Evolutionary conservation across 2,888 invertebrate genomes (phyloP).

Genomic region (Leistus spinibarbis): DNA sequence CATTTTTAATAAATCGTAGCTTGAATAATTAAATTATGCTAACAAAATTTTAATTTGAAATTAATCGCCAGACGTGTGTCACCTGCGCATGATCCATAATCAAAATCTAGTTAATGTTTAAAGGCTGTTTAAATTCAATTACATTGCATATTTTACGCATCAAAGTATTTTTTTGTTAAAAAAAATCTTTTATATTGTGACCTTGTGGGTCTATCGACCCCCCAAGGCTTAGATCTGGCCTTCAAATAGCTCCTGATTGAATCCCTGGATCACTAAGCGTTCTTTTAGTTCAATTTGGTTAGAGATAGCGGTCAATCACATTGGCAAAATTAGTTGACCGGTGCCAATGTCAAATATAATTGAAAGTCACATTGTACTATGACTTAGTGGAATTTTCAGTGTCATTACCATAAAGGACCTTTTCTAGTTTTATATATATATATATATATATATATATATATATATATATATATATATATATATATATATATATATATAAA

Average conservation of each 20-base stretch:
- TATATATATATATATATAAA: too few relatives aligned
- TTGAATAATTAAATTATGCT: neutral
- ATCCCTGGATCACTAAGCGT: neutral
- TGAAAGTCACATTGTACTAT: conserved; percentile 12
- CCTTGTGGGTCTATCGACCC: neutral
- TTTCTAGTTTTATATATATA: too few relatives aligned
- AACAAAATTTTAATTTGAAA: neutral
- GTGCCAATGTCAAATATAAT: conserved; percentile 11
- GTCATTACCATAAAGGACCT: neutral
- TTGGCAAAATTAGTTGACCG: neutral
- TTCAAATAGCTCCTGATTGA: neutral
- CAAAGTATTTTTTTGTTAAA: neutral
- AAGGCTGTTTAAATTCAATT: neutral
- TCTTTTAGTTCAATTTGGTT: neutral
- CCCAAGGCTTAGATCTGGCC: neutral
- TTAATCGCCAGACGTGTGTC: neutral
- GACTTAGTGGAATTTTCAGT: neutral
- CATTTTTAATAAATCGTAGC: neutral
- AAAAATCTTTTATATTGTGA: too few relatives aligned
- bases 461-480: too few relatives aligned
- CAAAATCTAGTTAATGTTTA: neutral
- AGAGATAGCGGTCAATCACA: neutral
- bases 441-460: too few relatives aligned
- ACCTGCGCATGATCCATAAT: neutral
- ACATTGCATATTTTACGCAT: neutral